Evolutionary conservation across 2,888 invertebrate genomes (phyloP).

Genomic region (Tetheella fluctuosa): DNA sequence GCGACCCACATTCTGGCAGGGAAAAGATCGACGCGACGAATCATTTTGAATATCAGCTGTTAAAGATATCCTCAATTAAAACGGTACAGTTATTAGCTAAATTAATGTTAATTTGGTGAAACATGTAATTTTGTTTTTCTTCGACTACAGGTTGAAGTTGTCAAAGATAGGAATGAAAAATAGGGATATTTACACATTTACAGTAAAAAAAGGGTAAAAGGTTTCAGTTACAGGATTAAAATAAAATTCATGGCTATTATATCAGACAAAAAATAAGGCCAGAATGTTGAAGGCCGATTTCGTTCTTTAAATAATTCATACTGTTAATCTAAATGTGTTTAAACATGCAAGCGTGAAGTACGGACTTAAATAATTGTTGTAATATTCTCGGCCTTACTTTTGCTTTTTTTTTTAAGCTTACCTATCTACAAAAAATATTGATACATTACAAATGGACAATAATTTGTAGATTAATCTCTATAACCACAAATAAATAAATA

Average conservation of each 20-base stretch:
- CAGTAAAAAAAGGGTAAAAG: neutral
- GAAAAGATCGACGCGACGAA: neutral
- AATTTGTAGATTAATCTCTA: neutral
- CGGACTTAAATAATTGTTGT: neutral
- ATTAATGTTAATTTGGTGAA: neutral
- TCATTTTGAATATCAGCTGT: neutral
- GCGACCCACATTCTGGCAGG: slow-evolving; percentile 35
- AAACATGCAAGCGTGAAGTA: slow-evolving; percentile 31
- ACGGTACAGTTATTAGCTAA: neutral
- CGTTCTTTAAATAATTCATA: slow-evolving; percentile 30
- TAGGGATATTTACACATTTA: neutral
- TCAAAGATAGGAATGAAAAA: neutral
- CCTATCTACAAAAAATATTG: no score
- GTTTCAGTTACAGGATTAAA: slow-evolving; percentile 12
- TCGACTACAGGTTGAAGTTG: neutral
- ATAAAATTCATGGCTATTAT: slow-evolving; percentile 18
- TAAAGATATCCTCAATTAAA: neutral
- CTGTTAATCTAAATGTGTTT: slow-evolving; percentile 30
- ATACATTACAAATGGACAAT: neutral
- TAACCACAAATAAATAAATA: neutral
- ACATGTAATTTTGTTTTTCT: no score
- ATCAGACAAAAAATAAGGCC: slow-evolving; percentile 26
- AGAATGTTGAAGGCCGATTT: slow-evolving; percentile 39
- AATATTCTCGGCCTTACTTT: neutral
- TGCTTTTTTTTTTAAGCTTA: neutral